These are phyloP conservation scores for Nemapogon koenigi DNA, from an alignment of 2,888 invertebrate species.

Conservation along the genomic window DNA sequence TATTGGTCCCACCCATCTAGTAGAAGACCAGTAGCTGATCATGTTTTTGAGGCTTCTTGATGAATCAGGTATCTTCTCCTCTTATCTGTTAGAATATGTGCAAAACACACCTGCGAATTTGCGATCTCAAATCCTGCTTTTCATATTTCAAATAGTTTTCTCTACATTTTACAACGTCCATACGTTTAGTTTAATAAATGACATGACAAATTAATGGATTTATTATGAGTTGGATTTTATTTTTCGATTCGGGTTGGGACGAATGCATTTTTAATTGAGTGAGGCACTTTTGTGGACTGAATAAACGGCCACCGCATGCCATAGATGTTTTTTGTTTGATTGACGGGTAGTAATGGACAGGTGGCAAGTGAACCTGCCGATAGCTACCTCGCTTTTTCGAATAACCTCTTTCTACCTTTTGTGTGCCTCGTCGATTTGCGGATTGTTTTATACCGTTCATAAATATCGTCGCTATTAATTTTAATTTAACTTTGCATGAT, in stretches of 20 bases:
- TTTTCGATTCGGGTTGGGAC: slow-evolving; percentile 51
- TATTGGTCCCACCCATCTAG: too few species aligned
- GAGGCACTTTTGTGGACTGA: slow-evolving; percentile 62
- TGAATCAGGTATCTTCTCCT: too few species aligned
- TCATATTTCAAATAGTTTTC: background rate
- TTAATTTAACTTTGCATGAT: slow-evolving; percentile 3
- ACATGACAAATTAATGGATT: slow-evolving; percentile 66
- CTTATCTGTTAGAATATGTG: too few species aligned
- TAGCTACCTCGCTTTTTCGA: slow-evolving; percentile 58
- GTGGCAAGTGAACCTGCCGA: slow-evolving; percentile 54
- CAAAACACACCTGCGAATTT: too few species aligned
- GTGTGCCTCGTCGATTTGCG: slow-evolving; percentile 43
- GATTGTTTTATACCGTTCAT: slow-evolving; percentile 24
- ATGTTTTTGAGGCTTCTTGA: too few species aligned
- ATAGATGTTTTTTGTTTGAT: slow-evolving; percentile 58
- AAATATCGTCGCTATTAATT: slow-evolving; percentile 3
- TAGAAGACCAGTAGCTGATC: too few species aligned
- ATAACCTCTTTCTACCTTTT: slow-evolving; percentile 33
- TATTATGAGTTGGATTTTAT: slow-evolving; percentile 60
- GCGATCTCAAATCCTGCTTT: background rate
- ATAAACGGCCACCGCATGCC: slow-evolving; percentile 59
- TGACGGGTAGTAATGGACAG: slow-evolving; percentile 63
- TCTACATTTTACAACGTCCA: slow-evolving; percentile 25
- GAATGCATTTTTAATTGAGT: slow-evolving; percentile 66
- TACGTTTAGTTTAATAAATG: slow-evolving; percentile 50